Evolutionary conservation across 2,888 invertebrate genomes (phyloP).

Genomic region (Odontocolon sp.): DNA sequence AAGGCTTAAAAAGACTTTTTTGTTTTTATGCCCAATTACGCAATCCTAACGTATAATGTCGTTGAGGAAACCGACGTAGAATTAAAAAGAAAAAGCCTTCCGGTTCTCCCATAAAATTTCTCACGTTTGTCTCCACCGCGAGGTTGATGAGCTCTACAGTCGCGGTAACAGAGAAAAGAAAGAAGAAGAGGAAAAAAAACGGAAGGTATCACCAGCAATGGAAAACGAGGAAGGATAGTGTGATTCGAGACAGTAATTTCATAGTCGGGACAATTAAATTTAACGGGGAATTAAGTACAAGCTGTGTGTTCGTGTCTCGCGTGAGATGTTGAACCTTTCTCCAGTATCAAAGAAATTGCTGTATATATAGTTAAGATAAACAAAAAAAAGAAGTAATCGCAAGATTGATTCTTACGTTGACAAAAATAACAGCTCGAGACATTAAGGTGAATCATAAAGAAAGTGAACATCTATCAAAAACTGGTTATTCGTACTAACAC

Average conservation of each 20-base stretch:
- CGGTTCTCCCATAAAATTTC: constrained; percentile 49
- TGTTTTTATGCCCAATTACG: constrained; percentile 28
- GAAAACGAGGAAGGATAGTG: constrained; percentile 50
- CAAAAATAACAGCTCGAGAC: background rate
- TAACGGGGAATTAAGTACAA: constrained; percentile 38
- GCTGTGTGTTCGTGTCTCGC: background rate
- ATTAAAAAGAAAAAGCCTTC: constrained; percentile 39
- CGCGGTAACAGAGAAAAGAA: constrained; percentile 13
- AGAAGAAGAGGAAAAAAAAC: constrained; percentile 4
- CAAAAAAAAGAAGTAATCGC: background rate
- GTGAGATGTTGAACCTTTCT: constrained; percentile 32
- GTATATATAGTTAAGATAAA: constrained; percentile 5
- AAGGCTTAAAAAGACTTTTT: background rate
- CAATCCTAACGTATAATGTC: constrained; percentile 13
- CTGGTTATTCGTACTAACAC: too few relatives aligned
- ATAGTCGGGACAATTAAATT: constrained; percentile 50
- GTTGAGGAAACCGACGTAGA: constrained; percentile 12
- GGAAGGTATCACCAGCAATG: constrained; percentile 29
- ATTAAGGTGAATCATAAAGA: constrained; percentile 39
- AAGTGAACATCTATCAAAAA: constrained; percentile 32
- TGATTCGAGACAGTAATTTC: constrained; percentile 27
- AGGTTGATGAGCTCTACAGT: constrained; percentile 14
- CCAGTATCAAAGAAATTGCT: constrained; percentile 19
- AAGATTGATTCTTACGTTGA: constrained; percentile 12
- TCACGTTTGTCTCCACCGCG: constrained; percentile 29